Percentiles rank a stretch among this genome's conserved stretches.
phyloP scores from a whole-genome alignment of 2,113 vertebrate species.

The Etia nguti region DNA sequence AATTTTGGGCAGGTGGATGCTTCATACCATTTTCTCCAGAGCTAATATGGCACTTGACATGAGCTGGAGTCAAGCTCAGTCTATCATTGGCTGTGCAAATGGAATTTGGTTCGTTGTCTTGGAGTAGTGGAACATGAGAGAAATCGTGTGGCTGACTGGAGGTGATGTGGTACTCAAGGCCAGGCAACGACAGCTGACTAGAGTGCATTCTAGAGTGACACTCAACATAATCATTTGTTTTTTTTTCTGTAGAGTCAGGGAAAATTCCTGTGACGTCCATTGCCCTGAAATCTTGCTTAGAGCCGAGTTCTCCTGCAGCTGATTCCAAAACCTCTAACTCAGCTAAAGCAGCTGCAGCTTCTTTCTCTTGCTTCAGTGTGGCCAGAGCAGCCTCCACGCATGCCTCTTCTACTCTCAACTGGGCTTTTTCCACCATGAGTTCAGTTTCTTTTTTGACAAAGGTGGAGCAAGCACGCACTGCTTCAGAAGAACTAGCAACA shows the following conservation, averaged over 20 bases:
- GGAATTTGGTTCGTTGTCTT: neutral
- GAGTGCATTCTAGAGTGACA: neutral
- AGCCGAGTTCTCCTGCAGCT: neutral
- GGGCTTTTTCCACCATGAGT: neutral
- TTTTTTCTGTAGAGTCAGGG: too few relatives aligned
- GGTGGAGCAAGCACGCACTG: rapidly evolving
- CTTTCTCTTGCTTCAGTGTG: neutral
- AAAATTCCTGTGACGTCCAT: neutral
- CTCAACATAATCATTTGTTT: neutral
- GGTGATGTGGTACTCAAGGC: rapidly evolving
- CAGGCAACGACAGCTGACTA: rapidly evolving
- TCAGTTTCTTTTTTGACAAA: neutral
- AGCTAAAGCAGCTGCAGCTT: neutral
- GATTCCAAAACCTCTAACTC: neutral
- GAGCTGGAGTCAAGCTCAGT: neutral
- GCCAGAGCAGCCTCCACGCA: rapidly evolving
- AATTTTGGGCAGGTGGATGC: neutral
- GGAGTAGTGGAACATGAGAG: neutral
- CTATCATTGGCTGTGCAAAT: neutral
- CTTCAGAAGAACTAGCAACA: neutral
- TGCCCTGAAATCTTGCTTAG: neutral
- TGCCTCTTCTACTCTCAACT: neutral
- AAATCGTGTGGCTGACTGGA: neutral
- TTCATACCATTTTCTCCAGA: too few relatives aligned
- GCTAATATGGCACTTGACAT: too few relatives aligned